Evolutionary conservation across 2,113 vertebrate species (phyloP).

Genomic region (Prionailurus bengalensis): DNA sequence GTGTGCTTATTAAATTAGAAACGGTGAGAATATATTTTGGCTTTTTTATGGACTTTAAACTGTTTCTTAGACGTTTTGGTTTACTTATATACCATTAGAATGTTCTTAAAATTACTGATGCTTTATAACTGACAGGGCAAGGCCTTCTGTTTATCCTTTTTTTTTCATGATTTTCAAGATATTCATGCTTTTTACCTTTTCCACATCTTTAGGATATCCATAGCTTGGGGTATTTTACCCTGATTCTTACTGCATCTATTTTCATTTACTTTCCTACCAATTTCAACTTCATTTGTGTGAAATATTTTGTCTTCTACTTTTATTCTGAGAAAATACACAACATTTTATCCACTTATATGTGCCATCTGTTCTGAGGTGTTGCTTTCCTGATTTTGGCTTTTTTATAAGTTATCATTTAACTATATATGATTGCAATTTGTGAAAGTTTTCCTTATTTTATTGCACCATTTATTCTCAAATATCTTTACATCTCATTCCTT

Average conservation of each 20-base stretch:
- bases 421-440: neutral
- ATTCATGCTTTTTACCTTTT: neutral
- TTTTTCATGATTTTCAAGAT: neutral
- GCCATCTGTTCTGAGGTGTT: neutral
- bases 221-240: neutral
- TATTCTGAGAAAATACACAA: neutral
- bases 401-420: neutral
- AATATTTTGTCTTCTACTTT: constrained; percentile 1
- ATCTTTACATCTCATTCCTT: neutral
- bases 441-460: neutral
- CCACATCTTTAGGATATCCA: neutral
- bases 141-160: neutral
- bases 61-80: neutral
- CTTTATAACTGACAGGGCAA: neutral
- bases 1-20: neutral
- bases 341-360: neutral
- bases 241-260: neutral
- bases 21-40: neutral
- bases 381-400: neutral
- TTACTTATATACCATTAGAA: neutral
- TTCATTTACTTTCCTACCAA: neutral
- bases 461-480: neutral
- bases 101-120: neutral
- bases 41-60: neutral
- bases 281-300: neutral